Evolutionary conservation across 2,888 invertebrate species (phyloP), one percentile per base, ranked within the genome.

Genomic region (Prionchulus punctatus): DNA sequence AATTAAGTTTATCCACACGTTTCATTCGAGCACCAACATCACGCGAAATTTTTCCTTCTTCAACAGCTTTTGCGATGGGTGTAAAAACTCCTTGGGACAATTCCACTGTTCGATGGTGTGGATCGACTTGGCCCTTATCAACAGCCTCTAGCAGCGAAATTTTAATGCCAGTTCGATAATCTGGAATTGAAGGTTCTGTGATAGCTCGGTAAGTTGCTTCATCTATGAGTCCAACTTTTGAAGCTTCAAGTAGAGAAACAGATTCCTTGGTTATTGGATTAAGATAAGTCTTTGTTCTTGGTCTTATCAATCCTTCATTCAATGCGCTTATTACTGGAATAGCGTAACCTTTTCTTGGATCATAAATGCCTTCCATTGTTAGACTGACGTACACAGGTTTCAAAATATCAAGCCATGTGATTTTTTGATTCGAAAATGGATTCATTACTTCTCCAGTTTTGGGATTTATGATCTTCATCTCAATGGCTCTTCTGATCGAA

Each of bases 371-470:
- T 42, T 57, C 45, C 31, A 23, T n/a, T 2, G 45, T 43, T 7
- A 57, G 21, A n/a, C 43, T 27, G 42, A 43, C 21, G 47, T 57
- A 57, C 3, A 54, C 43, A 18, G 57, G 57, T 26, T 57, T 53
- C 47, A 57, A 26, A 25, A 57, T 12, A 30, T 57, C 57, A 7
- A 53, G 26, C 57, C 57, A 57, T 25, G 53, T 43, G 2, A 53
- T 4, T 36, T 45, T 80, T 66, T 82, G 79, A 49, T 79, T 80
- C 56, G 79, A 80, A 59, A 77, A 79, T 1, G 84, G 81, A 70
- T 90, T 86, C 30, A 87, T 72, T 0, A 89, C 85, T 53, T 80
- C 73, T 7, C 84, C 85, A 0, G 88, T 89, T 60, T 81, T 77
- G 25, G 83, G 80, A 72, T 88, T 83, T 45, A 91, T 84, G 21